phyloP scores from a whole-genome alignment of 2,888 invertebrate genomes.

The Nesidiocoris tenuis region DNA sequence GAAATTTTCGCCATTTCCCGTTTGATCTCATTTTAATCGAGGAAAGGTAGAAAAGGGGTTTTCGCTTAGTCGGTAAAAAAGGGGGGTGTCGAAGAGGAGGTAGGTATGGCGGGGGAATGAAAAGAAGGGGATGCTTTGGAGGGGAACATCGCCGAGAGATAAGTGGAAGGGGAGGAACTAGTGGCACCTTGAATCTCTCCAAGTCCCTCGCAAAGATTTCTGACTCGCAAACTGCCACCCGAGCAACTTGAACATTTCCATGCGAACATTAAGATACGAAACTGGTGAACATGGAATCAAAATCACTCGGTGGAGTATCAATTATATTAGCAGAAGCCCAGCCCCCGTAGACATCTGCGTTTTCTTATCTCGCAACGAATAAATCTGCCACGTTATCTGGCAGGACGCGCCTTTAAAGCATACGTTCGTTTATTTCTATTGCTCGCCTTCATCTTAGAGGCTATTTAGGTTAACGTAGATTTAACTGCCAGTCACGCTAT shows the following conservation, averaged over 20 bases:
- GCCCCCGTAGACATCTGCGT: background rate
- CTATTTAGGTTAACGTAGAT: conserved; percentile 25
- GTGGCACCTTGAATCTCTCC: too few species aligned
- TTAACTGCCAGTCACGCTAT: conserved; percentile 1
- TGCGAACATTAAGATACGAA: background rate
- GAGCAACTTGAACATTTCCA: background rate
- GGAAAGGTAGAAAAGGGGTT: too few species aligned
- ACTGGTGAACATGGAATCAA: background rate
- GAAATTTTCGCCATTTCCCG: too few species aligned
- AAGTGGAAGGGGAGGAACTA: too few species aligned
- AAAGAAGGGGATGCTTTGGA: too few species aligned
- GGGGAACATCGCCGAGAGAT: too few species aligned
- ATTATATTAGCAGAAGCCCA: background rate
- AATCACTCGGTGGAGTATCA: background rate
- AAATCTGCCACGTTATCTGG: background rate
- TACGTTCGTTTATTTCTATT: background rate
- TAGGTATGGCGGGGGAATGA: too few species aligned
- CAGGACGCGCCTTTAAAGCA: background rate
- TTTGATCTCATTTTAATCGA: too few species aligned
- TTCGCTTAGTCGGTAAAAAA: too few species aligned
- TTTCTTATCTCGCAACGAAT: background rate
- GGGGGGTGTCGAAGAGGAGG: too few species aligned
- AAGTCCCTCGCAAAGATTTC: too few species aligned
- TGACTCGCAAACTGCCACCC: too few species aligned
- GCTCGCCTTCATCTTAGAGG: background rate